Conservation (phyloP, 2,888 invertebrate genomes). For the Nasonia oneida region DNA sequence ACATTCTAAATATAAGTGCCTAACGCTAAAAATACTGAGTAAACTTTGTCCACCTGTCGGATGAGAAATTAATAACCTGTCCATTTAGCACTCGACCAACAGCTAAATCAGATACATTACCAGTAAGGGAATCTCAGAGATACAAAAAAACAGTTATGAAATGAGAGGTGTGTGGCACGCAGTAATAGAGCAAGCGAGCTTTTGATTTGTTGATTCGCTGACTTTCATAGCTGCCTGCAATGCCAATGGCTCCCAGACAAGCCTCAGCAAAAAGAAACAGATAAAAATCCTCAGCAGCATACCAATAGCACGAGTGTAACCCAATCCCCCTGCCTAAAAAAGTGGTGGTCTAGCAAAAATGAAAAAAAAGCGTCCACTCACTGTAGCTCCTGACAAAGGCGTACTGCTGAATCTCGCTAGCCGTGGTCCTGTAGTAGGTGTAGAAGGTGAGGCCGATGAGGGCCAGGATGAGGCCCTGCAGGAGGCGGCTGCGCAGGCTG, state of each 20-base stretch:
- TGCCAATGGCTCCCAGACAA: background rate
- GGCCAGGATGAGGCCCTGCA: conserved; percentile 73
- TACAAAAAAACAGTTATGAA: background rate
- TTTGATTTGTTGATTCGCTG: background rate
- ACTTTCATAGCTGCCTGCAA: background rate
- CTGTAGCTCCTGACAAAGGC: conserved; percentile 66
- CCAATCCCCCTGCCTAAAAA: background rate
- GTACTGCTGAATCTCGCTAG: conserved; percentile 70
- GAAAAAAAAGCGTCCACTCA: conserved; percentile 65
- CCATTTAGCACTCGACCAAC: background rate
- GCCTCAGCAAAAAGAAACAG: background rate
- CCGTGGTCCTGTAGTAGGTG: conserved; percentile 74
- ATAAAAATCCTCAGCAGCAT: background rate
- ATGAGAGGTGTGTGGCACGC: background rate
- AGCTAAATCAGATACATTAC: background rate
- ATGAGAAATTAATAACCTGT: background rate
- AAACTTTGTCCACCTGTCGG: background rate
- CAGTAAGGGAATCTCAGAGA: background rate
- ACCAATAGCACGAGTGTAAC: background rate
- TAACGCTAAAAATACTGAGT: background rate
- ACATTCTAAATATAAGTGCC: background rate
- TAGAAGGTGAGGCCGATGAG: conserved; percentile 74
- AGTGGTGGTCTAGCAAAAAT: background rate
- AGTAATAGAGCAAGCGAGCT: background rate
- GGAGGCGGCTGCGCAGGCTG: conserved; percentile 73